Conservation (phyloP, 2,113 vertebrate genomes). For the Sinocyclocheilus rhinocerous region DNA sequence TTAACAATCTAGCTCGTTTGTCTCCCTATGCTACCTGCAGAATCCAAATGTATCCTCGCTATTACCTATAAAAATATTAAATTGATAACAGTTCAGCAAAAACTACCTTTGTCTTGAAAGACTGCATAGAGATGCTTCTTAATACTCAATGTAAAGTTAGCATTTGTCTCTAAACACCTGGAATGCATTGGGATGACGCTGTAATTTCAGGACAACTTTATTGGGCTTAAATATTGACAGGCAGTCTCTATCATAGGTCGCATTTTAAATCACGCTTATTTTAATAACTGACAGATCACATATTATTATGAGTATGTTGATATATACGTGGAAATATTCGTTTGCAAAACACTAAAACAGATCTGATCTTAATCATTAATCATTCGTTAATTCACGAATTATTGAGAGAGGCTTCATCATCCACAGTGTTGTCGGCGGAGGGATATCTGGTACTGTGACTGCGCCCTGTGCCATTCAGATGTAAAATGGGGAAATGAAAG, state of each 20-base stretch:
- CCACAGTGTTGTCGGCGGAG: constrained; percentile 46
- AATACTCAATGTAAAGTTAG: not conserved
- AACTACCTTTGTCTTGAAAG: not conserved
- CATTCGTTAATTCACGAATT: not conserved
- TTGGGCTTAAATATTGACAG: not conserved
- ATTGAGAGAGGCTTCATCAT: not conserved
- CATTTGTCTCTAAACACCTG: not conserved
- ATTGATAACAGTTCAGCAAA: not conserved
- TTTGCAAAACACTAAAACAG: not conserved
- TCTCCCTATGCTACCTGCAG: not conserved
- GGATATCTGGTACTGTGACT: constrained; percentile 37
- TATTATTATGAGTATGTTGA: not conserved
- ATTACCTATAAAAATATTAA: too few relatives aligned
- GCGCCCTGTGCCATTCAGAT: constrained; percentile 42
- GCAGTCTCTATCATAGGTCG: not conserved
- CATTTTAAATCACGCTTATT: not conserved
- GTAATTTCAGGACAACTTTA: not conserved
- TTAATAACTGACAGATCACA: not conserved
- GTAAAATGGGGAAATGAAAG: not conserved
- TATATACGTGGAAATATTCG: too few relatives aligned
- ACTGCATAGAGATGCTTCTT: not conserved
- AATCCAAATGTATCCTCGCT: not conserved
- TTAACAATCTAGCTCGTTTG: too few relatives aligned
- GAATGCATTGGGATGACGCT: not conserved
- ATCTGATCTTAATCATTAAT: not conserved